Base-by-base conservation (phyloP, 1,140 invertebrate genomes). In the Drosophila nigrodunni region DNA sequence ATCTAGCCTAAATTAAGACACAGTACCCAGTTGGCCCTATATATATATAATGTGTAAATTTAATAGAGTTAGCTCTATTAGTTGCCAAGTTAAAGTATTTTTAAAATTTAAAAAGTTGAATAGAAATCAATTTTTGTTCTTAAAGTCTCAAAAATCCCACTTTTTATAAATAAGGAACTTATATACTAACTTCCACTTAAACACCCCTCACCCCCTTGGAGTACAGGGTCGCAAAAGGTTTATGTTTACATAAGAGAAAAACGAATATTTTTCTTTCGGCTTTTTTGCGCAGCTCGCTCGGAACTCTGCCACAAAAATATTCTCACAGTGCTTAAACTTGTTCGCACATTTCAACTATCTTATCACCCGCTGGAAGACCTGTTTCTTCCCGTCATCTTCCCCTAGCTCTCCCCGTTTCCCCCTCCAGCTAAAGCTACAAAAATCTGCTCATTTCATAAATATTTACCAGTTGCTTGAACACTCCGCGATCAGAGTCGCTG, bases 381-480 rank as follows among this genome's bases (percentile, higher is more conserved):
- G 73, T 75, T 71, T 75, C 41, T 7, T 49, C 9, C 25, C 6
- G 25, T 2, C 0, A 2, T 21, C 15, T 10, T 13, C 18, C 7
- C 9, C 30, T 35, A 11, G 4, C 35, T 35, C 25, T 46, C 3
- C 44, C 44, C 13, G 9, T 13, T 25, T 18, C 30, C 10, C 39
- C 11, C 10, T 10, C 10, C 9, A 1, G 15, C 15, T 21, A 65
- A 73, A 57, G 49, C 59, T 39, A 67, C 62, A 55, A 72, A 72
- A 78, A 82, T 80, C 62, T 77, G 74, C 3, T 46, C 58, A 49
- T 47, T 76, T 85, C 82, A 86, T 85, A 85, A 85, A 85, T 86
- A 85, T 85, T 85, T 85, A 85, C 69, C 73, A 77, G 69, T 64
- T 37, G 41, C 34, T 55, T 58, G 46, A 30, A 39, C 30, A 39